These are phyloP conservation scores for Ypsolopha scabrella DNA, from an alignment of 2,888 invertebrate species.

Conservation along the genomic window DNA sequence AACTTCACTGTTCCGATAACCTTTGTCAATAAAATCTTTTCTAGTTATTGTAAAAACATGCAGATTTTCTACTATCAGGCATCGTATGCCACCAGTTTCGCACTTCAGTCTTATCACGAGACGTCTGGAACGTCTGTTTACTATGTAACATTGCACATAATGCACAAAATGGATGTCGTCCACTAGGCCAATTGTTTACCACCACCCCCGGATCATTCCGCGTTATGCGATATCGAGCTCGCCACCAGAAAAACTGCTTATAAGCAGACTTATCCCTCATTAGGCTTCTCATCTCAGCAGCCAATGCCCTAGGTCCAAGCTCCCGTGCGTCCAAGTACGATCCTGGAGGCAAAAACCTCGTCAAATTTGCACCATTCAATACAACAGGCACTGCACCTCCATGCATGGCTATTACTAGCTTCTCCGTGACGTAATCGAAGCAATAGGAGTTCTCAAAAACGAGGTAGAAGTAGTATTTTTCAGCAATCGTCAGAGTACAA, in stretches of 20 bases:
- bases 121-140: neutral
- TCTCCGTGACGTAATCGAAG: conserved; percentile 1
- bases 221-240: neutral
- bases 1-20: no score
- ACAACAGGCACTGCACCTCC: conserved; percentile 1
- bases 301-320: neutral
- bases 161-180: neutral
- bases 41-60: neutral
- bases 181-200: neutral
- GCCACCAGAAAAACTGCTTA: neutral
- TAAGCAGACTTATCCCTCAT: neutral
- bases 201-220: neutral
- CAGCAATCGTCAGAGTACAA: neutral
- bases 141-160: neutral
- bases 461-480: conserved; percentile 1
- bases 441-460: conserved; percentile 1
- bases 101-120: neutral
- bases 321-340: neutral
- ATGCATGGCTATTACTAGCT: neutral
- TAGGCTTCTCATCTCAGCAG: neutral
- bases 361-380: neutral
- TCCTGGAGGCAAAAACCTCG: neutral
- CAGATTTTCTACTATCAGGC: neutral
- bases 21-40: no score
- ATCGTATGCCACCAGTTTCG: neutral